phyloP scores from a whole-genome alignment of 2,113 vertebrate genomes.

The Morphnarchus princeps region DNA sequence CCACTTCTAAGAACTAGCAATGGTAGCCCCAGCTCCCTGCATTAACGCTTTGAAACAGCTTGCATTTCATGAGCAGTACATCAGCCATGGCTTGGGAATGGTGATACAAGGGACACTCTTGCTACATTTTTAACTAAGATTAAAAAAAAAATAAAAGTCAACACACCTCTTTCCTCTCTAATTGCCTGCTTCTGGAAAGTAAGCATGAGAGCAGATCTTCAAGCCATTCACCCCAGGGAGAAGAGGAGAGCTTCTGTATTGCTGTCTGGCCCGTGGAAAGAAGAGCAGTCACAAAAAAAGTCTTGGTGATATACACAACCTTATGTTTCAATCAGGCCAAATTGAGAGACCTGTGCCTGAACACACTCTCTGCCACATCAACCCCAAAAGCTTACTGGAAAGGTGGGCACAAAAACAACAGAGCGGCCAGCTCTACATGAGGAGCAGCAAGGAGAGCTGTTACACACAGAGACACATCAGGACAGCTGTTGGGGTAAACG shows the following conservation, averaged over 20 bases:
- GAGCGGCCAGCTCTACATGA: fast-evolving
- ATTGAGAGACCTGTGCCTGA: background rate
- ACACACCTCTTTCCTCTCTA: conserved; percentile 11
- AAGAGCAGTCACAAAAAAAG: background rate
- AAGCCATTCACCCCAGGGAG: background rate
- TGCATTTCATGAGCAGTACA: background rate
- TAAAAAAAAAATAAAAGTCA: background rate
- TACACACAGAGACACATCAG: background rate
- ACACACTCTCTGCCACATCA: background rate
- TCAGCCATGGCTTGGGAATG: background rate
- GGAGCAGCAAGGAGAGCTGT: background rate
- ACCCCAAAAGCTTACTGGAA: background rate
- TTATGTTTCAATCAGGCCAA: background rate
- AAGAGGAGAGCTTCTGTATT: background rate
- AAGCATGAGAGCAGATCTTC: conserved; percentile 19
- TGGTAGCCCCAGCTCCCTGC: background rate
- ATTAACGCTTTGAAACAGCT: background rate
- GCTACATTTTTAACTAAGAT: conserved; percentile 18
- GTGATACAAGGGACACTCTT: background rate
- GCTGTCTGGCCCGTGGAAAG: background rate
- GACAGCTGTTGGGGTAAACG: background rate
- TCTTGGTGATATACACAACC: background rate
- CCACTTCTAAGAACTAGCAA: background rate
- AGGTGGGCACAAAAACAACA: background rate
- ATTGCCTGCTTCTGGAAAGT: conserved; percentile 31